Evolutionary conservation across 2,888 invertebrate genomes (phyloP).

Genomic region (Idaea biselata): DNA sequence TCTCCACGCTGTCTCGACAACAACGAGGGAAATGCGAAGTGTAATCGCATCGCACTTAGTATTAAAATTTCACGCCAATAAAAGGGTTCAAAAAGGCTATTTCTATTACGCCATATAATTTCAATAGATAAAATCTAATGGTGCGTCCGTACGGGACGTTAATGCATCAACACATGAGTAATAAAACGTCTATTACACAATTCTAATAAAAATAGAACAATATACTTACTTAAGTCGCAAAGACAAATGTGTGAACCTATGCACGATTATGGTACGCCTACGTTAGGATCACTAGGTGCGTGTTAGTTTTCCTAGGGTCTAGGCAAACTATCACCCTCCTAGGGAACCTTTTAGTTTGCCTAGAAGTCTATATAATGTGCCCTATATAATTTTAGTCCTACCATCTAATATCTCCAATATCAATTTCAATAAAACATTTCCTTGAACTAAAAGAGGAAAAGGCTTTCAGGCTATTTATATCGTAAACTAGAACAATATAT

Average conservation of each 20-base stretch:
- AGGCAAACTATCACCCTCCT: too few species aligned
- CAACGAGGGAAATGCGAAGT: neutral
- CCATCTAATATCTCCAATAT: neutral
- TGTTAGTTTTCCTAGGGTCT: too few species aligned
- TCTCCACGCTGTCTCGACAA: neutral
- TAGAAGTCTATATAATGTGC: neutral
- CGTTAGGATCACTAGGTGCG: too few species aligned
- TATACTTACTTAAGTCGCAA: too few species aligned
- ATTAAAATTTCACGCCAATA: neutral
- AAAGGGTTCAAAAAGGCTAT: neutral
- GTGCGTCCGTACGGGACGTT: too few species aligned
- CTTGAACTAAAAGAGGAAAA: neutral
- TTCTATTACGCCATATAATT: too few species aligned
- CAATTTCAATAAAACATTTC: neutral
- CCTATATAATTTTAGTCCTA: neutral
- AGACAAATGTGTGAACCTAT: too few species aligned
- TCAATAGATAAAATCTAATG: too few species aligned
- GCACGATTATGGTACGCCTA: too few species aligned
- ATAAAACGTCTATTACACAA: too few species aligned
- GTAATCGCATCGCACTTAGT: neutral
- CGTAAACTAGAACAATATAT: slow-evolving; percentile 14
- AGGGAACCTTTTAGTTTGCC: neutral
- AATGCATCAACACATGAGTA: too few species aligned
- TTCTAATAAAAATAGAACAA: too few species aligned
- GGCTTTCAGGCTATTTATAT: slow-evolving; percentile 1